A percentile compares a stretch with the other conserved stretches of the same genome.
phyloP scores from a whole-genome alignment of 2,888 invertebrate species.

The Alviniconcha strummeri region DNA sequence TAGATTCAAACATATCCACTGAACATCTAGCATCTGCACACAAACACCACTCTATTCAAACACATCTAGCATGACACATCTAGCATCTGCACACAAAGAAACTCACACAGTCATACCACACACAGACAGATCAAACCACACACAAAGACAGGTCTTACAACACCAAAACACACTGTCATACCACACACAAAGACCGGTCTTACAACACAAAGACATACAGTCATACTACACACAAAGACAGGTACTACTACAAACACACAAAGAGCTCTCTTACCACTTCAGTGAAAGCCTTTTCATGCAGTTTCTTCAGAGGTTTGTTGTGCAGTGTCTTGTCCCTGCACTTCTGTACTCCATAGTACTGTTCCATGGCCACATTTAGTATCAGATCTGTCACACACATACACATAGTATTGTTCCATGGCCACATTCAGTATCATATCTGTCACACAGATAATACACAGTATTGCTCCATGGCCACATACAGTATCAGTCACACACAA shows the following conservation, averaged over 20 bases:
- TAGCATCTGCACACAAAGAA: background rate
- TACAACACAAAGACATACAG: constrained; percentile 11
- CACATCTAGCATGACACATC: no score
- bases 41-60: background rate
- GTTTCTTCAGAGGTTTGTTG: constrained; percentile 59
- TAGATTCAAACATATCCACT: no score
- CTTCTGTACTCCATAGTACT: constrained; percentile 50
- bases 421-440: no score
- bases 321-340: constrained; percentile 54
- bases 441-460: no score
- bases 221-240: constrained; percentile 13
- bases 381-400: constrained; percentile 56
- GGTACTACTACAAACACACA: constrained; percentile 4
- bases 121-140: background rate
- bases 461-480: background rate
- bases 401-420: no score
- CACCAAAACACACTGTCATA: no score
- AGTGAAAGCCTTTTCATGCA: constrained; percentile 66
- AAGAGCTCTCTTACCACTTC: constrained; percentile 60
- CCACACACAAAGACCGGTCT: no score
- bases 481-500: background rate
- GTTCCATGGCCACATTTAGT: constrained; percentile 55
- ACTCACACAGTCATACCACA: background rate
- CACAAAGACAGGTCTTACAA: background rate
- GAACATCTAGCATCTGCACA: background rate